A percentile compares a stretch with the other conserved stretches of the same genome.
phyloP scores from a whole-genome alignment of 2,888 invertebrate species.

The Machimus rusticus region DNA sequence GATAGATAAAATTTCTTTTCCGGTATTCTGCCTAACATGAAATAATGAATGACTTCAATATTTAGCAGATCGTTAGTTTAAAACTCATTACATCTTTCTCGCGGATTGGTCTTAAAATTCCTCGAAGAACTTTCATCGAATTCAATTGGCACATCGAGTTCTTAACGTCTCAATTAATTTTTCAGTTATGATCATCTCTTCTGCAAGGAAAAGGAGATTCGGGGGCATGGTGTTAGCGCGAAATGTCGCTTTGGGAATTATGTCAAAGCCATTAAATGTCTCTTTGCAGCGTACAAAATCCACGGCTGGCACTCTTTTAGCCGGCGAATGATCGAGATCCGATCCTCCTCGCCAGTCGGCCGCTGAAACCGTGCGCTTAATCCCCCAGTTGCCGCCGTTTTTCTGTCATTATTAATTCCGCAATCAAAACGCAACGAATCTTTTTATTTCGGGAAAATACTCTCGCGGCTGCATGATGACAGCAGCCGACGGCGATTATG shows the following conservation, averaged over 20 bases:
- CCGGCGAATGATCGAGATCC: not conserved
- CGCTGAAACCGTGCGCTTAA: not conserved
- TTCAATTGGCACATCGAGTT: not conserved
- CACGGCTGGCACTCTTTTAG: not conserved
- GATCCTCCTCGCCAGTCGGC: not conserved
- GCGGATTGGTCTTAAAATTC: not conserved
- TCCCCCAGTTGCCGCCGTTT: not conserved
- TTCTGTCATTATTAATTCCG: slow-evolving; percentile 26
- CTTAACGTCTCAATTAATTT: not conserved
- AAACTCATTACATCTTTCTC: not conserved
- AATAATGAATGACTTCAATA: not conserved
- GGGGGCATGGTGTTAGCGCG: not conserved
- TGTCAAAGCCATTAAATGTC: slow-evolving; percentile 36
- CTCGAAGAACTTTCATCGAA: not conserved
- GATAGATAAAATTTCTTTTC: not conserved
- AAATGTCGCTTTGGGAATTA: slow-evolving; percentile 27
- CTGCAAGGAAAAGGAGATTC: not conserved
- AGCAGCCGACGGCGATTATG: not conserved
- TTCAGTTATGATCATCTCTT: not conserved
- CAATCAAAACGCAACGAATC: slow-evolving; percentile 28
- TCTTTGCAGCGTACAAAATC: slow-evolving; percentile 8
- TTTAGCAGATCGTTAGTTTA: not conserved
- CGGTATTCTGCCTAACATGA: not conserved
- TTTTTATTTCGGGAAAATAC: slow-evolving; percentile 27
- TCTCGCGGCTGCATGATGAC: not conserved